Percentiles rank a stretch among this genome's conserved stretches.
These are phyloP conservation scores for Solen grandis DNA, from an alignment of 1,140 invertebrate genomes.

Conservation along the genomic window DNA sequence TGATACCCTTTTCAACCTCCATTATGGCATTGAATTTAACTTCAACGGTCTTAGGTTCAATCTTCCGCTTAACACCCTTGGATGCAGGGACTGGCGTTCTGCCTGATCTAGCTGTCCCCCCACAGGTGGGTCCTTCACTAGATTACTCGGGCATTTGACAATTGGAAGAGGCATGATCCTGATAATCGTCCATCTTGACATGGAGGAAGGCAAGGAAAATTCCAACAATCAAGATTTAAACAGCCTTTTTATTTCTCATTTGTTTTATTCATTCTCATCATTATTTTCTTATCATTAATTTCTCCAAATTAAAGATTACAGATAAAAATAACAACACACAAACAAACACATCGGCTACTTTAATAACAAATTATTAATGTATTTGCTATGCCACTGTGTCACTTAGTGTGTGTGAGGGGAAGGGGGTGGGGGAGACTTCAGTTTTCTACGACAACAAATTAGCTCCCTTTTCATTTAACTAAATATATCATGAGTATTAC, in stretches of 20 bases:
- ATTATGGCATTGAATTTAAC: slow-evolving; percentile 38
- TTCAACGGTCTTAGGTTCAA: not conserved
- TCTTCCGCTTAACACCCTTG: not conserved
- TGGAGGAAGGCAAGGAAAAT: not conserved
- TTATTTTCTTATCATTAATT: not conserved
- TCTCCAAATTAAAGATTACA: not conserved
- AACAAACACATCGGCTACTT: too few relatives aligned
- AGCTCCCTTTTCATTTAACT: too few relatives aligned
- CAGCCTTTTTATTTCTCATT: not conserved
- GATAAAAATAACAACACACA: too few relatives aligned
- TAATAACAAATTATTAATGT: too few relatives aligned
- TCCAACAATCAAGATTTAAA: not conserved
- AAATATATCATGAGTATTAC: too few relatives aligned
- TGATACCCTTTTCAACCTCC: slow-evolving; percentile 40
- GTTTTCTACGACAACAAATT: too few relatives aligned
- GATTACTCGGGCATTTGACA: slow-evolving; percentile 22
- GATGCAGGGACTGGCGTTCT: not conserved
- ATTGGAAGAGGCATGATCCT: not conserved
- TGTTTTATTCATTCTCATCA: not conserved
- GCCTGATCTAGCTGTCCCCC: slow-evolving; percentile 22
- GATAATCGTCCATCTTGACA: not conserved
- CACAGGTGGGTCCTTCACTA: slow-evolving; percentile 27
- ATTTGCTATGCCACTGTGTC: too few relatives aligned
- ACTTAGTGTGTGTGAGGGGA: too few relatives aligned
- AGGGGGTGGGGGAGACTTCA: too few relatives aligned